A percentile compares a stretch with the other conserved stretches of the same genome.
Conservation (phyloP, 2,888 invertebrate genomes). For the Noctuana brunneofusca region DNA sequence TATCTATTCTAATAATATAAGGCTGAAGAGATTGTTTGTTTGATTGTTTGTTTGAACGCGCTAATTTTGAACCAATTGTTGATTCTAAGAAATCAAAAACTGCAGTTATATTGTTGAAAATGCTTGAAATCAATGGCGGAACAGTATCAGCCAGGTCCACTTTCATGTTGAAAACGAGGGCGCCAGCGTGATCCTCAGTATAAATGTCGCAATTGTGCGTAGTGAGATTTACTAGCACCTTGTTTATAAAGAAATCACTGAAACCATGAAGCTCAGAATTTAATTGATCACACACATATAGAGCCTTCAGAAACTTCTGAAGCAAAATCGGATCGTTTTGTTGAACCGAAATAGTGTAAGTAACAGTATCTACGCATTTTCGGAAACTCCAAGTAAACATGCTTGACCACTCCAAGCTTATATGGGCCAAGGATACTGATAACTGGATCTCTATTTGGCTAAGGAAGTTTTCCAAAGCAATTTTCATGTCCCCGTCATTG, state of each 20-base stretch:
- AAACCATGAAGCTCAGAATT: conserved; percentile 70
- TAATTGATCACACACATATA: conserved; percentile 65
- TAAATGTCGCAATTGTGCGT: conserved; percentile 72
- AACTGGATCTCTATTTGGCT: conserved; percentile 69
- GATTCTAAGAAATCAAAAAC: conserved; percentile 76
- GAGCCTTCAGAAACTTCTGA: conserved; percentile 68
- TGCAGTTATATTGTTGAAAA: conserved; percentile 73
- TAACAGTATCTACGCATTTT: conserved; percentile 60
- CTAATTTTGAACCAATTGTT: conserved; percentile 68
- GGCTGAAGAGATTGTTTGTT: too few species aligned
- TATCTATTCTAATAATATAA: too few species aligned
- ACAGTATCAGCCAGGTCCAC: conserved; percentile 60
- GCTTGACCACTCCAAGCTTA: conserved; percentile 75
- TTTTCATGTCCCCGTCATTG: conserved; percentile 58
- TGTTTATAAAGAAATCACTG: conserved; percentile 72
- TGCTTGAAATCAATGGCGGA: conserved; percentile 68
- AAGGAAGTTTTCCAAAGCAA: conserved; percentile 58
- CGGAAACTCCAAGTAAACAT: conserved; percentile 71
- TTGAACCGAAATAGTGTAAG: conserved; percentile 68
- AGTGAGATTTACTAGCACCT: conserved; percentile 69
- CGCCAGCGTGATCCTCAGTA: conserved; percentile 70
- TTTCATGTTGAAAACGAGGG: conserved; percentile 72
- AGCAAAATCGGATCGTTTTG: conserved; percentile 68
- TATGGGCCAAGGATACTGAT: conserved; percentile 64
- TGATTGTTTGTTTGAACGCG: too few species aligned